Evolutionary conservation across 2,113 vertebrate genomes (phyloP).

Genomic region (Hemichromis elongatus): DNA sequence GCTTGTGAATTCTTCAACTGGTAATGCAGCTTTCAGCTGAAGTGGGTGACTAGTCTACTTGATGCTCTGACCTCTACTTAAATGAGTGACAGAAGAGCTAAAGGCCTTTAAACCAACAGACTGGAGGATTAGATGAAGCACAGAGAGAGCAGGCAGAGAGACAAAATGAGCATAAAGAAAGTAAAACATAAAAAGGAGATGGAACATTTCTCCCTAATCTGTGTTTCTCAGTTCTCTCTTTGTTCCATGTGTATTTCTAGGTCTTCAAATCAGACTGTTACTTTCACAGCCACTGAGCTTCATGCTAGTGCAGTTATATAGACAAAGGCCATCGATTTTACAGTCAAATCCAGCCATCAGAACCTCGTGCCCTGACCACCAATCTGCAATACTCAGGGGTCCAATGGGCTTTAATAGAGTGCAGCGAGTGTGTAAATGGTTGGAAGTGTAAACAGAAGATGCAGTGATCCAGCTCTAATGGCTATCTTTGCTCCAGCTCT

Average conservation of each 20-base stretch:
- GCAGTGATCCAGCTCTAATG: conserved; percentile 27
- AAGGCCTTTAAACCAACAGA: background rate
- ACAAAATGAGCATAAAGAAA: background rate
- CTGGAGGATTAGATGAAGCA: background rate
- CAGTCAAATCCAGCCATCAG: conserved; percentile 32
- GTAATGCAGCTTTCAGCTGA: conserved; percentile 16
- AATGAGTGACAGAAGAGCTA: background rate
- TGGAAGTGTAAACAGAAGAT: conserved; percentile 44
- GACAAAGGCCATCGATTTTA: conserved; percentile 51
- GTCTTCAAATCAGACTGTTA: conserved; percentile 5
- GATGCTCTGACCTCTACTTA: conserved; percentile 45
- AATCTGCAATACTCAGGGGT: conserved; percentile 27
- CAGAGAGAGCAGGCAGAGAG: background rate
- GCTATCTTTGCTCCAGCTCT: conserved; percentile 25
- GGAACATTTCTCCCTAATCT: background rate
- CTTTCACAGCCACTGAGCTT: background rate
- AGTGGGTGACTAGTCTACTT: conserved; percentile 28
- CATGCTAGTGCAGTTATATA: background rate
- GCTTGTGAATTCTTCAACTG: conserved; percentile 1
- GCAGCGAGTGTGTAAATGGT: conserved; percentile 38
- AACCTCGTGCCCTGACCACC: conserved; percentile 12
- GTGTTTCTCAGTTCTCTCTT: background rate
- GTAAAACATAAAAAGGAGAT: background rate
- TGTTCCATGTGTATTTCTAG: background rate
- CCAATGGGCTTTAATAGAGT: conserved; percentile 26